Conservation (phyloP, 2,797 vertebrate genomes). For the Rhabdophis nuchalis region DNA sequence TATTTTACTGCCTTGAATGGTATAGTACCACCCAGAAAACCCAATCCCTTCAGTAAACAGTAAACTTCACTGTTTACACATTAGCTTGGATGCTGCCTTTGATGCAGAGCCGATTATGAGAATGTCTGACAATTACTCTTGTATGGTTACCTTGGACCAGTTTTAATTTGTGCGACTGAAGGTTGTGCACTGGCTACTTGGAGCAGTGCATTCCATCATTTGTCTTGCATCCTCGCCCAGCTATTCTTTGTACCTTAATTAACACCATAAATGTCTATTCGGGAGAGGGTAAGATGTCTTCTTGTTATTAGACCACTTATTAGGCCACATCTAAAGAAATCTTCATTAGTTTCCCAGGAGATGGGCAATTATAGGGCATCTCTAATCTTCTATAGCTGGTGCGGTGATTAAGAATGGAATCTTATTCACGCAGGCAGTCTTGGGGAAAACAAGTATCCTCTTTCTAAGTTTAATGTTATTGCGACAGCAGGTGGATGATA, state of each 20-base stretch:
- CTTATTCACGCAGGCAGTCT: neutral
- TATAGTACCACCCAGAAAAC: neutral
- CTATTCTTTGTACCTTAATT: neutral
- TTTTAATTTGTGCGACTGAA: neutral
- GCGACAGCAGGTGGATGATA: neutral
- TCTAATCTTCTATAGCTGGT: neutral
- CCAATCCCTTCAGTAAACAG: neutral
- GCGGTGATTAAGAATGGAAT: neutral
- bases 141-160: neutral
- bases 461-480: neutral
- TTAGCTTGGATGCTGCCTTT: neutral
- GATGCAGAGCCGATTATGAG: neutral
- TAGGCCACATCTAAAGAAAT: neutral
- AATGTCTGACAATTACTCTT: neutral
- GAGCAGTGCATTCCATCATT: neutral
- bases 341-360: neutral
- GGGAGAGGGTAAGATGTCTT: neutral
- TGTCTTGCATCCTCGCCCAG: neutral
- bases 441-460: neutral
- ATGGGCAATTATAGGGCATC: neutral
- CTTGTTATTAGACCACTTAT: neutral
- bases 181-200: neutral
- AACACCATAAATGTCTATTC: neutral
- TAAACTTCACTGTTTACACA: neutral
- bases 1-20: neutral